Conservation (phyloP, 2,888 invertebrate genomes). For the Oxycera nigricornis region DNA sequence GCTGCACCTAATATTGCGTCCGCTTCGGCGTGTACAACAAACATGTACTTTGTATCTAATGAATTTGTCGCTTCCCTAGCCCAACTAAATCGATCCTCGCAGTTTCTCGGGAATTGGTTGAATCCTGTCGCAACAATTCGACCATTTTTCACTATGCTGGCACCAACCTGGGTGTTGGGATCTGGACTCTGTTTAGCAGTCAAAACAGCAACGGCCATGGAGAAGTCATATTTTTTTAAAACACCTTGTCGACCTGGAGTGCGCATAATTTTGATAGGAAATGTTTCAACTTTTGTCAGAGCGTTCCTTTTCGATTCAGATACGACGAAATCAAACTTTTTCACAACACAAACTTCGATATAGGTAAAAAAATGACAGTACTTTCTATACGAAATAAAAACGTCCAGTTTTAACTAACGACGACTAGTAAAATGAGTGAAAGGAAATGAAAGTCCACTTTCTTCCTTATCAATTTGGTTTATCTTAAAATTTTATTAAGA, state of each 20-base stretch:
- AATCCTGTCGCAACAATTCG: conserved; percentile 94
- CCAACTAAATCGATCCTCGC: conserved; percentile 95
- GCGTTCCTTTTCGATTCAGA: too few species aligned
- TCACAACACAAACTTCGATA: too few species aligned
- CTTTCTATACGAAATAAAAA: too few species aligned
- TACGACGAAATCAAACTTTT: too few species aligned
- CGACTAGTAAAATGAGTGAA: too few species aligned
- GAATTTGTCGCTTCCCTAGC: conserved; percentile 65
- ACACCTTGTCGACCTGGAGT: background rate
- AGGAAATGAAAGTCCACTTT: too few species aligned
- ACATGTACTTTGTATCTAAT: conserved; percentile 81
- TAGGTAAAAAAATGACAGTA: too few species aligned
- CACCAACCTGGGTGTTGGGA: conserved; percentile 91
- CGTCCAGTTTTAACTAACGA: too few species aligned
- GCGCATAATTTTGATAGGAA: too few species aligned
- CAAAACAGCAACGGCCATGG: conserved; percentile 91
- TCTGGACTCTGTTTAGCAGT: conserved; percentile 95
- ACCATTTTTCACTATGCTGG: conserved; percentile 86
- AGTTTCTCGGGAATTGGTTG: conserved; percentile 95
- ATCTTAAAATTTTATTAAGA: too few species aligned
- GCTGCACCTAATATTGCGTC: conserved; percentile 95
- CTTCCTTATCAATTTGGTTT: too few species aligned
- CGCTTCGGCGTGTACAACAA: conserved; percentile 97
- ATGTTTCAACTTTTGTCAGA: too few species aligned
- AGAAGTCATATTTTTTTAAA: conserved; percentile 77